Percentiles rank a stretch among this genome's conserved stretches.
Evolutionary conservation across 2,797 vertebrate species (phyloP).

Genomic region (Mus caroli): DNA sequence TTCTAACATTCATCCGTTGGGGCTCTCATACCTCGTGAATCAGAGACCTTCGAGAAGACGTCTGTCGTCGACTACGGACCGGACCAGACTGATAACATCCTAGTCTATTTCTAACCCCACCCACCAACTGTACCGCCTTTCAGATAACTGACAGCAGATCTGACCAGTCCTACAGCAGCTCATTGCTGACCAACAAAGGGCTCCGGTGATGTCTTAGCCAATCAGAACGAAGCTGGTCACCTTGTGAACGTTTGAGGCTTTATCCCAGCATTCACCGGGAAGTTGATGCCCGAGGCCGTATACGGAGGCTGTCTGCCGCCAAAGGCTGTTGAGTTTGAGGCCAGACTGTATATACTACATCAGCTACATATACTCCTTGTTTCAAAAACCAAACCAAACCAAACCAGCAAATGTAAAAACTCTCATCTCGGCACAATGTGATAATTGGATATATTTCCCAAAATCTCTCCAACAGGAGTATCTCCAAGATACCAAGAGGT

Average conservation of each 20-base stretch:
- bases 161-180: conserved; percentile 54
- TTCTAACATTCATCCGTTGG: fast-evolving
- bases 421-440: neutral
- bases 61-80: neutral
- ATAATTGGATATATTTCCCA: neutral
- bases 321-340: neutral
- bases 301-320: neutral
- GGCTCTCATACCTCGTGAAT: neutral
- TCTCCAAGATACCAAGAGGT: neutral
- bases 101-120: neutral
- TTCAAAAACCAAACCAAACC: neutral
- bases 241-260: no score
- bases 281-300: no score
- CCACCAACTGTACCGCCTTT: neutral
- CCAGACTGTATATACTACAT: no score
- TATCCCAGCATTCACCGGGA: no score
- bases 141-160: conserved; percentile 58
- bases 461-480: conserved; percentile 24
- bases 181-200: neutral
- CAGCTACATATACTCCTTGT: neutral
- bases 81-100: neutral
- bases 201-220: neutral
- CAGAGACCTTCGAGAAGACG: neutral
- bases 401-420: neutral
- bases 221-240: neutral